Conservation (phyloP, 2,113 vertebrate species). For the Pelobates fuscus region DNA sequence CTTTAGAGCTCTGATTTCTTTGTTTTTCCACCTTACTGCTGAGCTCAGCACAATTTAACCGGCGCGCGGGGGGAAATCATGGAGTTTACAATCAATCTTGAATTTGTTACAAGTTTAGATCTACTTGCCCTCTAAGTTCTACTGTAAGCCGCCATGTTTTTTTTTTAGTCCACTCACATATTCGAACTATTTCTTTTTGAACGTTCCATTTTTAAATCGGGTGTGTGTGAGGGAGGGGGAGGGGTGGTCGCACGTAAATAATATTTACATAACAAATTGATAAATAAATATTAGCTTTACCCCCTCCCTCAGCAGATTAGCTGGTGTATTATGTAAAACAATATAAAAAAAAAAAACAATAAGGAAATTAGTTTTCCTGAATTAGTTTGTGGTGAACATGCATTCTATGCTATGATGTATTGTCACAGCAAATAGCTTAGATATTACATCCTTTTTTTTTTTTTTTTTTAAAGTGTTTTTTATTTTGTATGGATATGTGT, state of each 20-base stretch:
- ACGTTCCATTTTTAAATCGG: background rate
- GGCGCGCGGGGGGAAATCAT: conserved; percentile 9
- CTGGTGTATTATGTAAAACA: no score
- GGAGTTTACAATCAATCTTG: background rate
- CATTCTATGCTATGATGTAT: background rate
- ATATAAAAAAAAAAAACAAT: background rate
- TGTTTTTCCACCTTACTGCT: conserved; percentile 41
- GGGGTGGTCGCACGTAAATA: no score
- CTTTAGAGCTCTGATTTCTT: conserved; percentile 18
- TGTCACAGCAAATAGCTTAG: background rate
- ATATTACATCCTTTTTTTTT: no score
- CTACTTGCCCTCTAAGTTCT: background rate
- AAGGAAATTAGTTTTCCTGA: background rate
- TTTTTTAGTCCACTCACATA: background rate
- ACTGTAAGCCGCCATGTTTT: background rate
- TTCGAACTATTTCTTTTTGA: background rate
- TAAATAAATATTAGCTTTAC: no score
- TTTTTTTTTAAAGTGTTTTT: no score
- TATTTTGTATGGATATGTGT: no score
- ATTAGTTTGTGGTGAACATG: background rate
- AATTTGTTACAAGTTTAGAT: conserved; percentile 15
- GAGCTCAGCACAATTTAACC: conserved; percentile 28
- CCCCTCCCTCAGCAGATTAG: no score
- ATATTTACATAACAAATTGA: no score
- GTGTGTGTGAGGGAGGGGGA: no score